Conservation (phyloP, 2,113 vertebrate species). For the Probosciger aterrimus region DNA sequence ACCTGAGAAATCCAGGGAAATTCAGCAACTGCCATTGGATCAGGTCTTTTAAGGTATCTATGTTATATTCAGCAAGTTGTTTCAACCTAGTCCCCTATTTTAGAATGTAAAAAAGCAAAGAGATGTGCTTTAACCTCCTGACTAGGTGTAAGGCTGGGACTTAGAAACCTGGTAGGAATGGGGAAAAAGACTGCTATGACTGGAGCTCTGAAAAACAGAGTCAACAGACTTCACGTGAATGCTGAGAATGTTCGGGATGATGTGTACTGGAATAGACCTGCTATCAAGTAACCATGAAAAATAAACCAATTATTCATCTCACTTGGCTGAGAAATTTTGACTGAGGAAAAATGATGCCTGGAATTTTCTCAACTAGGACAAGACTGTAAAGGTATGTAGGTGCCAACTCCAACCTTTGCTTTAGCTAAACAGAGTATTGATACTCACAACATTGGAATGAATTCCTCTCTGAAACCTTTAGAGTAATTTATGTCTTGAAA, state of each 20-base stretch:
- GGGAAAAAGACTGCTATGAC: background rate
- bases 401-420: background rate
- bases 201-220: background rate
- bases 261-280: background rate
- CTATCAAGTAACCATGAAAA: background rate
- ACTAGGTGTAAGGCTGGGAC: background rate
- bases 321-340: background rate
- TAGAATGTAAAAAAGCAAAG: background rate
- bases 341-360: background rate
- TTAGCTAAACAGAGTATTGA: background rate
- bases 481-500: background rate
- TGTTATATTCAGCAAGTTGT: background rate
- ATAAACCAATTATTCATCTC: background rate
- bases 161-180: background rate
- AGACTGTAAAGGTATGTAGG: background rate
- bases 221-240: background rate
- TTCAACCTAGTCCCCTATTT: background rate
- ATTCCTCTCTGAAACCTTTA: background rate
- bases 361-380: background rate
- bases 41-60: background rate
- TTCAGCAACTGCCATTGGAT: background rate
- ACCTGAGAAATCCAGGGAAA: background rate
- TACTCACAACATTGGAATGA: background rate
- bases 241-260: background rate
- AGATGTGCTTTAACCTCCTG: background rate